These are phyloP conservation scores for Meles meles DNA, from an alignment of 2,113 vertebrate genomes.

Conservation along the genomic window DNA sequence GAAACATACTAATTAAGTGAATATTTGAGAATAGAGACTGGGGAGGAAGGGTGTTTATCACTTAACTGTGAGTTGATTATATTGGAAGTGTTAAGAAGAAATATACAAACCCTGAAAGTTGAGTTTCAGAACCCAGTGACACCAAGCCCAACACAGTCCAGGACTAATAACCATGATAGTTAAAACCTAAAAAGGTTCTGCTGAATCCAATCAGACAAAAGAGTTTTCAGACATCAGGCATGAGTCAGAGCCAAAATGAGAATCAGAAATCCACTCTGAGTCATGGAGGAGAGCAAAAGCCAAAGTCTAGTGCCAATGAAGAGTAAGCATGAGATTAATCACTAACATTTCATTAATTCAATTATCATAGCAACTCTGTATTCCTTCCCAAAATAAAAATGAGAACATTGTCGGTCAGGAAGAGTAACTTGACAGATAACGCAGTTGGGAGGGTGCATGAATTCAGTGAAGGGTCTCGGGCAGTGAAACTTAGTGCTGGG, in stretches of 20 bases:
- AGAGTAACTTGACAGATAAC: neutral
- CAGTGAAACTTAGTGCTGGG: neutral
- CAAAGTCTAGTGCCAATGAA: neutral
- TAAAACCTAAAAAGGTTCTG: neutral
- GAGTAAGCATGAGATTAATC: neutral
- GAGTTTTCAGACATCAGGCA: neutral
- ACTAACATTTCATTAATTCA: neutral
- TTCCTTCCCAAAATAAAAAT: neutral
- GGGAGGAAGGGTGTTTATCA: neutral
- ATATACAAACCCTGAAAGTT: fast-evolving
- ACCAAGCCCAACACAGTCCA: neutral
- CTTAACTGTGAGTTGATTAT: neutral
- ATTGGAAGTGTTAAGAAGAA: neutral
- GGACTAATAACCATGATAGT: no score
- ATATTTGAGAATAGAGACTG: neutral
- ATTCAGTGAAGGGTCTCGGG: neutral
- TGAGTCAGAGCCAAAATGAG: neutral
- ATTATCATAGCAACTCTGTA: neutral
- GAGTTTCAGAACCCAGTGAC: neutral
- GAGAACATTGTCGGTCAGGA: neutral
- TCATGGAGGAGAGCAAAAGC: neutral
- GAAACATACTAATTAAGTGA: neutral
- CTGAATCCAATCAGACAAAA: neutral
- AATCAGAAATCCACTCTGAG: neutral
- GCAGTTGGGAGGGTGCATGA: neutral